Evolutionary conservation across 2,113 vertebrate species (phyloP), one percentile per base, ranked within the genome.

Genomic region (Phyllostomus discolor): DNA sequence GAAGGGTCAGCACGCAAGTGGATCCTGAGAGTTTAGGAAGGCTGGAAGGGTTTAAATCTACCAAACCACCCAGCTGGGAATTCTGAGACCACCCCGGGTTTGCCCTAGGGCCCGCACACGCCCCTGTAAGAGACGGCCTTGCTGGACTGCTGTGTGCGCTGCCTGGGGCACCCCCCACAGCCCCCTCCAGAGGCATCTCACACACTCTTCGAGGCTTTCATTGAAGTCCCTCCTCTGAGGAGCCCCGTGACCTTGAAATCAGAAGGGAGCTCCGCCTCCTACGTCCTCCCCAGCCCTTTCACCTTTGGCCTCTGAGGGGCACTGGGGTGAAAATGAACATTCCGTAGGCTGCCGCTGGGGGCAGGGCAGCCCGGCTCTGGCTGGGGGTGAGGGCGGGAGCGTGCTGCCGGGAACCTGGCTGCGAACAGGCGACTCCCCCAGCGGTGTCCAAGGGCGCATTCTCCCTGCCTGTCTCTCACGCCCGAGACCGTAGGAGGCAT

Each of bases 371-470:
- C 11, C 52, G 67, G 17, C 66, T 38, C n/a, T 16, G 43, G 67
- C 0, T 0, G 4, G 7, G 17, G 46, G 2, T 1, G 43, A 15
- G 10, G 35, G 16, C 1, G 15, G 28, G 14, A 33, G 33, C 24
- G 35, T 26, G 64, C 69, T 82, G 48, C 79, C 78, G 78, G 92
- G 12, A 4, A 19, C 12, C 33, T 14, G 17, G 10, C 5, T 2
- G 17, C 17, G 35, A 7, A 33, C 57, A 90, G 35, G n/a, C 33
- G 33, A 86, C 2, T 69, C 89, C 11, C 33, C 88, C 20, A 12
- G 1, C 7, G 84, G 7, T 0, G 4, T 46, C 66, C n/a, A 9
- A 22, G 15, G 31, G 24, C 26, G 41, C 69, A 20, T 62, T 50
- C 28, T 19, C 16, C 9, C 66, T 35, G 33, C 7, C 28, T 33